Conservation (phyloP, 2,888 invertebrate species). For the Chloroclysta siterata region DNA sequence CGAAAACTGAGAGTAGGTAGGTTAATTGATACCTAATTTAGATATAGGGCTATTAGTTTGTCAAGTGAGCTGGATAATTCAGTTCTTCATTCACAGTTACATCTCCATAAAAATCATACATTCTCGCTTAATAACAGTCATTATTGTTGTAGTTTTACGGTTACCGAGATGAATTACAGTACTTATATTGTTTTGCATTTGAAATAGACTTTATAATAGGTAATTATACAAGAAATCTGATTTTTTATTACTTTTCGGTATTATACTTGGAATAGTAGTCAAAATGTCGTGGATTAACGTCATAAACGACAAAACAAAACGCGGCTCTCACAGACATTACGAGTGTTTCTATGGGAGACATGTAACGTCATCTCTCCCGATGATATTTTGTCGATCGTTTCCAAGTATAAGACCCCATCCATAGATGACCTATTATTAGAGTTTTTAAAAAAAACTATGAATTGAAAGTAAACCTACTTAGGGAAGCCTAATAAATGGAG, state of each 20-base stretch:
- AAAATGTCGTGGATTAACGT: background rate
- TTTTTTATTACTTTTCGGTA: background rate
- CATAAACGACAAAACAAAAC: background rate
- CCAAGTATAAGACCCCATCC: no score
- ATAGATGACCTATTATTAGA: no score
- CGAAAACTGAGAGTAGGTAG: conserved; percentile 32
- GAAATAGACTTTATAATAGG: background rate
- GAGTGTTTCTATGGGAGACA: no score
- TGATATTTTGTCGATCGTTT: no score
- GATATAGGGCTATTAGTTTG: conserved; percentile 30
- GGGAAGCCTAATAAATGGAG: no score
- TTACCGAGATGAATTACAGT: conserved; percentile 14
- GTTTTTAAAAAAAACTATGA: no score
- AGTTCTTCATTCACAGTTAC: conserved; percentile 32
- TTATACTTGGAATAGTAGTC: background rate
- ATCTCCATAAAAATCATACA: conserved; percentile 12
- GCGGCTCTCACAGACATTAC: no score
- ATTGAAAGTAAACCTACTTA: no score
- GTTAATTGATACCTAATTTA: conserved; percentile 4
- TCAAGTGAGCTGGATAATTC: conserved; percentile 39
- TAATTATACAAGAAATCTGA: background rate
- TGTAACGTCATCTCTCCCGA: no score
- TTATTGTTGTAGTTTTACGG: conserved; percentile 6
- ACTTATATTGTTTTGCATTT: background rate
- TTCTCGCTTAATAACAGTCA: conserved; percentile 21